Evolutionary conservation across 2,888 invertebrate genomes (phyloP), one percentile per base, ranked within the genome.

Genomic region (Euplagia quadripunctaria): DNA sequence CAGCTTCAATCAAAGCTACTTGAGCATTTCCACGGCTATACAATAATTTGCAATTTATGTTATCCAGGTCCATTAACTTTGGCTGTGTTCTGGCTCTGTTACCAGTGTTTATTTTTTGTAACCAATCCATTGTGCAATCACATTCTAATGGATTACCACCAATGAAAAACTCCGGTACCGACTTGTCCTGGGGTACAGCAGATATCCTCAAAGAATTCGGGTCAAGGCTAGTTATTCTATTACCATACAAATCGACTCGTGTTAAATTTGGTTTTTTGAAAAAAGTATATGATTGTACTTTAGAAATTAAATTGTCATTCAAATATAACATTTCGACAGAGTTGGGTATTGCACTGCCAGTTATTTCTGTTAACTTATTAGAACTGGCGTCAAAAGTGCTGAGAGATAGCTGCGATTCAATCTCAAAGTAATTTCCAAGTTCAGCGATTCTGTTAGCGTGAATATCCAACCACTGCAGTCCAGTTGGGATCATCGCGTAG

Each of bases 121-220:
- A 92, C 98, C 98, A 99, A 90, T 98, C 98, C 98, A 98, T 98
- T 77, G 98, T 98, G 90, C 98, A 98, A 92, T 98, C 98, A 94
- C 99, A 99, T 87, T 97, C 97, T 89, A 98, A 97, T 73, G 98
- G 98, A 94, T 99, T 99, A 80, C 97, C 97, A 68, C 98, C 98
- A 79, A 98, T 97, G 90, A 97, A 97, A 91, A 98, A 98, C 92
- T 98, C 98, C 9, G 98, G 98, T 75, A 98, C 96, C 43, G 97
- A 96, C 91, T 97, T 97, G 76, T 97, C 97, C 79, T 96, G 96
- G 52, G 97, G 97, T 68, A 98, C 97, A 43, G 97, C 97, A 75
- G 97, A 97, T 93, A 98, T 97, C 84, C 98, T 96, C 80, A 98
- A 91, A 12, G 98, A 97, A 90, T 98, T 97, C 9, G 97, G 97